A percentile compares a stretch with the other conserved stretches of the same genome.
These are phyloP conservation scores for Caerostris extrusa DNA, from an alignment of 1,140 invertebrate genomes.

Conservation along the genomic window DNA sequence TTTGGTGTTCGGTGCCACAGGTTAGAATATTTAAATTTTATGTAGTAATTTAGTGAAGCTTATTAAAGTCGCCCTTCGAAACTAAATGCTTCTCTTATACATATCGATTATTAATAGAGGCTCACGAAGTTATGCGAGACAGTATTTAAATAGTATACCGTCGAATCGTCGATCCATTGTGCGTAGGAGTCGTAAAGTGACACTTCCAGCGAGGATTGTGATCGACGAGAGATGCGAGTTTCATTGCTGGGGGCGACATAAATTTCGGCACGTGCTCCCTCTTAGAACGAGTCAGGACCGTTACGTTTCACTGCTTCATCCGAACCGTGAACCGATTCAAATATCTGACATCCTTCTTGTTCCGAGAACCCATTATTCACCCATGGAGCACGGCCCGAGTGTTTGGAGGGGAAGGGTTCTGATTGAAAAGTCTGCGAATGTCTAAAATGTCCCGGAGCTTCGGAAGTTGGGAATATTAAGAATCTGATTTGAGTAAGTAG, in stretches of 20 bases:
- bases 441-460: neutral
- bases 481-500: too few relatives aligned
- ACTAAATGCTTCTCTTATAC: neutral
- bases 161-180: neutral
- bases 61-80: neutral
- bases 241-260: neutral
- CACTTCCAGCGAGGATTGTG: neutral
- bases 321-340: conserved; percentile 30
- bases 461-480: too few relatives aligned
- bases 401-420: too few relatives aligned
- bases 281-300: neutral
- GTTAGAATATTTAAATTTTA: too few relatives aligned
- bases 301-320: neutral
- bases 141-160: conserved; percentile 20
- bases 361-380: neutral
- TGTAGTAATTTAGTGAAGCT: neutral
- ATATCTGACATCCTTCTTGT: neutral
- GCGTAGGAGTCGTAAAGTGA: neutral
- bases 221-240: neutral
- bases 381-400: neutral
- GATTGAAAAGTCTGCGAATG: neutral
- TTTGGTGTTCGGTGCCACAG: too few relatives aligned
- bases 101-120: neutral
- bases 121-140: neutral
- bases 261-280: conserved; percentile 9